phyloP scores from a whole-genome alignment of 2,113 vertebrate species.

The Ardeotis arabs region DNA sequence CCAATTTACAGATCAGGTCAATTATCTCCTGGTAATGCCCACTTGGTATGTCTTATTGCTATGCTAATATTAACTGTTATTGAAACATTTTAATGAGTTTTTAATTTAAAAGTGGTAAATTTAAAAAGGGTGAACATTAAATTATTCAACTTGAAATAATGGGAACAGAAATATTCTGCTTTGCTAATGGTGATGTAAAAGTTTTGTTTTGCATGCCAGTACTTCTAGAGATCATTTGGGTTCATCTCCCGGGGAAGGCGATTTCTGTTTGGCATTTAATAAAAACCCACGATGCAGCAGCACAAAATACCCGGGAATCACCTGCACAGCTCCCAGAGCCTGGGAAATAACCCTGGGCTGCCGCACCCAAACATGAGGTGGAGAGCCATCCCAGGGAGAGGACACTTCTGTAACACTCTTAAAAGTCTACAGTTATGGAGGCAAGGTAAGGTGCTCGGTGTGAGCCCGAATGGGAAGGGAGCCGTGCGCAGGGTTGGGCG shows the following conservation, averaged over 20 bases:
- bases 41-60: conserved; percentile 64
- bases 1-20: conserved; percentile 66
- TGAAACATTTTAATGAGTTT: conserved; percentile 70
- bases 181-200: conserved; percentile 26
- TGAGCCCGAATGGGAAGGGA: background rate
- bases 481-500: rapidly evolving
- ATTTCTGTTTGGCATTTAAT: background rate
- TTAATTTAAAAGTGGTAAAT: conserved; percentile 68
- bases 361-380: background rate
- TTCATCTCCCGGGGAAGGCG: background rate
- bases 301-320: background rate
- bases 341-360: background rate
- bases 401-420: rapidly evolving
- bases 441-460: rapidly evolving
- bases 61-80: conserved; percentile 64
- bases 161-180: conserved; percentile 27
- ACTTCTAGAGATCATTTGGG: background rate
- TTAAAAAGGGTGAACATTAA: conserved; percentile 57
- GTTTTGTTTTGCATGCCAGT: conserved; percentile 54
- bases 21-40: conserved; percentile 67
- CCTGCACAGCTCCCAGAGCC: background rate
- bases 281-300: background rate
- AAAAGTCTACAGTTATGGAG: background rate
- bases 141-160: conserved; percentile 59
- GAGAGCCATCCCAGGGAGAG: background rate